Percentiles rank a stretch among this genome's conserved stretches.
phyloP scores from a whole-genome alignment of 2,113 vertebrate species.

The Carassius gibelio region DNA sequence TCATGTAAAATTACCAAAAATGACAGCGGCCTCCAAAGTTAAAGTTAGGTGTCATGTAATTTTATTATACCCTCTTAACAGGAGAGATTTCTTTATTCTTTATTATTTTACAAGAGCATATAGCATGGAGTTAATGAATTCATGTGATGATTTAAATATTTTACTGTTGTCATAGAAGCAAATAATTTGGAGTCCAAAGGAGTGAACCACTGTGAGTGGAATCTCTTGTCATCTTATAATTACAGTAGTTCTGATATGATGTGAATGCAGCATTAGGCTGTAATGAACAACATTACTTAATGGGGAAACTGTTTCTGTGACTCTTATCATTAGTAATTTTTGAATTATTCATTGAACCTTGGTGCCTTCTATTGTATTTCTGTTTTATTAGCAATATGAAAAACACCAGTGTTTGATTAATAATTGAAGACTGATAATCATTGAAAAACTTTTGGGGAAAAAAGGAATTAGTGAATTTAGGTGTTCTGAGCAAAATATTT shows the following conservation, averaged over 20 bases:
- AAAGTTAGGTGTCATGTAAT: not conserved
- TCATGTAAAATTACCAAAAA: not conserved
- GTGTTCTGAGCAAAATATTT: too few relatives aligned
- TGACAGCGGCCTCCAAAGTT: not conserved
- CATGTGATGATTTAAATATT: not conserved
- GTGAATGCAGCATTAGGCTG: not conserved
- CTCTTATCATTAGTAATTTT: not conserved
- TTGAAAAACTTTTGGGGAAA: not conserved
- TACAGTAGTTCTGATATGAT: not conserved
- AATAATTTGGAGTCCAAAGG: not conserved
- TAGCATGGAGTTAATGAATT: not conserved
- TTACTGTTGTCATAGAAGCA: not conserved
- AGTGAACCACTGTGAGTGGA: not conserved
- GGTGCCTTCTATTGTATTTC: not conserved
- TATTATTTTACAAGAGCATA: not conserved
- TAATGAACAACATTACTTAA: not conserved
- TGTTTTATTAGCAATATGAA: too few relatives aligned
- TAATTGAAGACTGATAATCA: not conserved
- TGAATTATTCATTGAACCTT: not conserved
- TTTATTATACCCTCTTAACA: not conserved
- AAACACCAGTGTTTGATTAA: not conserved
- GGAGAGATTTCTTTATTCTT: not conserved
- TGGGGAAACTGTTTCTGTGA: not conserved
- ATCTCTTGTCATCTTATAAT: not conserved
- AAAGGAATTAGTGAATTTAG: too few relatives aligned